Evolutionary conservation across 1,140 invertebrate genomes (phyloP), one percentile per base, ranked within the genome.

Genomic region (Paramacrobiotus metropolitanus): DNA sequence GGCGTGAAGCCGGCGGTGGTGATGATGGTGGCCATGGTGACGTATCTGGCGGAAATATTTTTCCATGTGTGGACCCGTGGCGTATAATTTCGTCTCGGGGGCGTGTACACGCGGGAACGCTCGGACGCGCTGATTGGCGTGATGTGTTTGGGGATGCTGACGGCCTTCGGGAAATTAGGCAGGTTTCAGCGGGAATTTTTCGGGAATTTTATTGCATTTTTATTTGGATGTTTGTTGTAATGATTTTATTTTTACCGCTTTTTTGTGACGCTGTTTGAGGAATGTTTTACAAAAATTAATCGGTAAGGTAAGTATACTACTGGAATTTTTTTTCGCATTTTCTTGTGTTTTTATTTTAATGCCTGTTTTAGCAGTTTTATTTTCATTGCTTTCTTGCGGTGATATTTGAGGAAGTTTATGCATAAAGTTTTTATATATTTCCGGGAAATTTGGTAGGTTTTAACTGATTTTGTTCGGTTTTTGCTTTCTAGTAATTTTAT

Each of bases 1-100:
- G 29, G 61, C 21, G 71, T 68, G 65, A 68, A 70, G 20, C 69
- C 71, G 29, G 67, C 64, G 1, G 63, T 68, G 21, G 67, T 68
- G 21, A 64, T 73, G 21, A 63, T 68, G 21, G 45, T 72, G n/a
- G 66, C 71, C 21, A 65, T 71, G 45, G n/a, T 70, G 3, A 65
- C 65, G 2, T 74, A 68, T 62, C 62, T 74, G 21, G 60, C 66
- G 4, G 67, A 74, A 66, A 69, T 71, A 24, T 66, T 74, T 55
- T 74, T 73, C 64, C 70, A 68, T 34, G 72, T 74, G 20, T 74
- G 73, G 73, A 74, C 72, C 0, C 68, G 72, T 9, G 73, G 72
- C 1, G 74, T 68, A 63, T 74, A 74, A 63, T 74, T 74, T 68
- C 72, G 73, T 3, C 73, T 72, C 29, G 71, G 72, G 29, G 73